phyloP scores from a whole-genome alignment of 2,113 vertebrate species.

The Lanius ludovicianus region DNA sequence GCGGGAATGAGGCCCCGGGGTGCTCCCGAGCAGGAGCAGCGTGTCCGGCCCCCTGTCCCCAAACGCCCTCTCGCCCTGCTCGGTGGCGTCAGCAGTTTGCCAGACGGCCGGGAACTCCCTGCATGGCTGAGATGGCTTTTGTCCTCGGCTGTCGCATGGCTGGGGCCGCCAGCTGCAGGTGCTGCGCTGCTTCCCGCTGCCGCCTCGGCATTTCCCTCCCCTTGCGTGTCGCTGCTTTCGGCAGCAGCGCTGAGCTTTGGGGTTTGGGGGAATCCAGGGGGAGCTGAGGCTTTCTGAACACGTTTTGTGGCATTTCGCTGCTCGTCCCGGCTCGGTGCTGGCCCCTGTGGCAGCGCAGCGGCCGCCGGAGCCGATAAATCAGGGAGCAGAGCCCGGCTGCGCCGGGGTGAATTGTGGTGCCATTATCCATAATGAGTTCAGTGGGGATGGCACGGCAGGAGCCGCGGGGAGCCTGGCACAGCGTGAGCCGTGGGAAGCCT shows the following conservation, averaged over 20 bases:
- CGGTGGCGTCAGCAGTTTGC: background rate
- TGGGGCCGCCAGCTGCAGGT: background rate
- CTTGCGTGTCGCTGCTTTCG: fast-evolving
- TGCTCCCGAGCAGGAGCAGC: background rate
- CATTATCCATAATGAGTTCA: background rate
- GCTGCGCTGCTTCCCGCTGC: background rate
- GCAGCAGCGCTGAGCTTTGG: background rate
- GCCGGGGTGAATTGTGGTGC: background rate
- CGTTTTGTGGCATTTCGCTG: fast-evolving
- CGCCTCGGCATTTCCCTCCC: background rate
- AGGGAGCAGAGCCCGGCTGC: background rate
- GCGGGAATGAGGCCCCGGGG: fast-evolving
- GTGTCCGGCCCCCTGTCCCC: conserved; percentile 9
- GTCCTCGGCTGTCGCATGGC: background rate
- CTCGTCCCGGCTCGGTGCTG: background rate
- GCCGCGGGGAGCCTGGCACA: background rate
- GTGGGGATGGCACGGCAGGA: background rate
- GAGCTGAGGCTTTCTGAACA: fast-evolving
- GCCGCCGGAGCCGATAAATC: background rate
- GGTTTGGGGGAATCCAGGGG: fast-evolving
- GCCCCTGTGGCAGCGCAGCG: background rate
- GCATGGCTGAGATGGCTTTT: background rate
- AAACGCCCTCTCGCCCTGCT: background rate
- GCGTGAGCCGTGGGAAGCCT: fast-evolving
- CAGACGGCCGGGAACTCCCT: background rate